Conservation (phyloP, 2,888 invertebrate genomes). For the Rhaphigaster nebulosa region DNA sequence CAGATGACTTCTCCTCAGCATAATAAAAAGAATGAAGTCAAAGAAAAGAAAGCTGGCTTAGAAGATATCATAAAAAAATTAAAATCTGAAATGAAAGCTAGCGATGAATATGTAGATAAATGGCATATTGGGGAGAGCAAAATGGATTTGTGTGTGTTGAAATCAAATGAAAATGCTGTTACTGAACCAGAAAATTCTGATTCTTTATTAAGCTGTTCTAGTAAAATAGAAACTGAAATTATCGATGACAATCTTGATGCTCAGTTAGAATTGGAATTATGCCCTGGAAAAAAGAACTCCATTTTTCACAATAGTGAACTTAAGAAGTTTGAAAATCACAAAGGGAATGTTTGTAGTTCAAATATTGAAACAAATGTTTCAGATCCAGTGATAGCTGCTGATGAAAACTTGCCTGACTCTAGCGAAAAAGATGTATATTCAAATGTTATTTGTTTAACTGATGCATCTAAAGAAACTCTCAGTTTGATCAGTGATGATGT, state of each 20-base stretch:
- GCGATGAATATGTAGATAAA: not conserved
- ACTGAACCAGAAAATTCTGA: not conserved
- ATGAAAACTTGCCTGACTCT: not conserved
- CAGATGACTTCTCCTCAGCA: not conserved
- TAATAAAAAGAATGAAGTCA: not conserved
- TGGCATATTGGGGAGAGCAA: not conserved
- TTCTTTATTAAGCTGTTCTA: not conserved
- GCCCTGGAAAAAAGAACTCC: not conserved
- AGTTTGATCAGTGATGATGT: not conserved
- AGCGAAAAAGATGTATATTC: not conserved
- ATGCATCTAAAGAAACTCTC: not conserved
- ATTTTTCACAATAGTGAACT: not conserved
- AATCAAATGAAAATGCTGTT: not conserved
- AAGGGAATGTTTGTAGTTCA: not conserved
- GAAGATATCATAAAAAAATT: not conserved
- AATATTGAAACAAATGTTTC: not conserved
- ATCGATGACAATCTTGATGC: constrained; percentile 29
- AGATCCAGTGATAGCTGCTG: not conserved
- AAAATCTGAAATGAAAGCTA: not conserved
- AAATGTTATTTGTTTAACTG: not conserved
- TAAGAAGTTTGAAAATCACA: not conserved
- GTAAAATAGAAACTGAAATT: constrained; percentile 29
- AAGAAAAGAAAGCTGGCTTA: not conserved
- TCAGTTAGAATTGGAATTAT: not conserved
- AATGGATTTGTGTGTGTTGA: not conserved